These are phyloP conservation scores for Rynchops niger DNA, from an alignment of 2,113 vertebrate genomes.

Conservation along the genomic window DNA sequence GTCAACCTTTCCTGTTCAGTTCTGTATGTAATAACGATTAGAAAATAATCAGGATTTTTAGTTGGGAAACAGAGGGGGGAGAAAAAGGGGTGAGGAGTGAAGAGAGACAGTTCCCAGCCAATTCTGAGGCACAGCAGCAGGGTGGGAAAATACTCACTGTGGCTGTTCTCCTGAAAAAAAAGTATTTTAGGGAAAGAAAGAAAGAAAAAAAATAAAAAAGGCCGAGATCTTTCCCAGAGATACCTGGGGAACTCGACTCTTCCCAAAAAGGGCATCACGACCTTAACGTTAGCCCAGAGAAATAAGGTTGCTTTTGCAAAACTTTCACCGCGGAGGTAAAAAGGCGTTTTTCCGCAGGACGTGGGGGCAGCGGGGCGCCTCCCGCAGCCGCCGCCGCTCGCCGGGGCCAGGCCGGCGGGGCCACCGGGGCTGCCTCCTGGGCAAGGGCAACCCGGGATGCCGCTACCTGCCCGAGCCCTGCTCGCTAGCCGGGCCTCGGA, in stretches of 20 bases:
- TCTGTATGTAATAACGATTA: background rate
- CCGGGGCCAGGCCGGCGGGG: background rate
- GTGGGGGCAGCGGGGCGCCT: background rate
- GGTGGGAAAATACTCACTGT: background rate
- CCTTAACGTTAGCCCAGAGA: background rate
- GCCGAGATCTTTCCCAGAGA: background rate
- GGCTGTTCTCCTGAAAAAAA: background rate
- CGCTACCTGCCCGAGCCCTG: background rate
- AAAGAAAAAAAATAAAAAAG: background rate
- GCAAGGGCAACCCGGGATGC: too few relatives aligned
- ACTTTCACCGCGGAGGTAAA: background rate
- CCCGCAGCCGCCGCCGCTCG: background rate
- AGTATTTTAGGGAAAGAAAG: background rate
- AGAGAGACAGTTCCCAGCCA: background rate
- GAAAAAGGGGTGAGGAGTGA: accelerated
- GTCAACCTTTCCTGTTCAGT: background rate
- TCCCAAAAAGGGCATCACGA: background rate
- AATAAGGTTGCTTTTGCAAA: background rate
- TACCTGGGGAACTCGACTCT: background rate
- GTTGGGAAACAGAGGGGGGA: background rate
- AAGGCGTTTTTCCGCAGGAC: background rate
- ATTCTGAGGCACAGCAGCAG: background rate
- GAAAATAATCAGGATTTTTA: background rate
- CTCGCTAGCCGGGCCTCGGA: background rate
- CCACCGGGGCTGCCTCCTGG: background rate